Evolutionary conservation across 2,888 invertebrate species (phyloP), one percentile per base, ranked within the genome.

Genomic region (Cataglyphis rosenhaueri): DNA sequence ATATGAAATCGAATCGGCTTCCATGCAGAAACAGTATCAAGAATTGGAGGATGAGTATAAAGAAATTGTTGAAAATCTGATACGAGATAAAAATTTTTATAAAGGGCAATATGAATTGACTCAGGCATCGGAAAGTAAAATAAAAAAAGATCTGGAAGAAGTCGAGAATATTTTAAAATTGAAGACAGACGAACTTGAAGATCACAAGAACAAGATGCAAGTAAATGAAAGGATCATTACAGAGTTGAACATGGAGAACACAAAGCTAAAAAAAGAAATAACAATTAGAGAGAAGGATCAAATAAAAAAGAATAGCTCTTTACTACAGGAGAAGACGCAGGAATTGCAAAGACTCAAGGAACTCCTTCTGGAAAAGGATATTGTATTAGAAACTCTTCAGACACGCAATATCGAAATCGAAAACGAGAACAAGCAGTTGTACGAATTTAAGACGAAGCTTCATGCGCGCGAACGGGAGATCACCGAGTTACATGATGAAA

Each of bases 61-160:
- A 55, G 95, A 94, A 65, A 96, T 96, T 15, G 95, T 95, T 92
- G 95, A 95, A 2, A 95, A 95, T 0, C 95, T 96, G 94, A 95
- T 95, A 25, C 95, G 95, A 3, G 96, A 96, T 85, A 96, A 96
- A 85, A 95, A 95, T 82, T 96, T 95, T 87, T 96, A 96, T 79
- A 95, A 95, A 83, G 95, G 95, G 76, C 96, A 96, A 85, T 91
- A 96, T 32, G 96, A 96, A 59, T 94, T 95, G 79, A 95, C 95
- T 84, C 94, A 95, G 1, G 95, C 95, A 0, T 96, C 95, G 62
- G 96, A 96, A 78, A 95, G 93, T 41, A 93, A 95, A 75, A 94
- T 96, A 9, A 95, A 96, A 89, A 95, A 96, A 61, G 95, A 96
- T 91, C 92, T 97, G 21, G 94, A 95, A 0, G 96, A 96, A 89